Base-by-base conservation (phyloP, 2,888 invertebrate genomes). In the Dexiosoma caninum region DNA sequence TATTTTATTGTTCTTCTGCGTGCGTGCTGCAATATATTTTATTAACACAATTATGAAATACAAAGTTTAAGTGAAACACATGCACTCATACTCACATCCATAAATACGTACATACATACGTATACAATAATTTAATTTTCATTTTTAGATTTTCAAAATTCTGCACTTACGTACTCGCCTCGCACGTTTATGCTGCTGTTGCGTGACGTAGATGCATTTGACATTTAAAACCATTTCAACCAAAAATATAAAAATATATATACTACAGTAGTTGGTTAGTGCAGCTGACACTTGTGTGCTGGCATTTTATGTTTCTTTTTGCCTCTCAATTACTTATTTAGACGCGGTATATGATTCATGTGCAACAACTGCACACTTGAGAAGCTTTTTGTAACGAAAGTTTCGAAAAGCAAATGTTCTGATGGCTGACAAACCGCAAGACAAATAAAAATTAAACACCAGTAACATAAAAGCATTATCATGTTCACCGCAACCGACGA, bases 151-250 rank as follows among this genome's bases (percentile, higher is more conserved):
- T 40, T 55, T 14, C 14, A 51, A 30, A 10, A 23, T 69, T 35
- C n/a, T 7, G 12, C 10, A 9, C 14, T n/a, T n/a, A 10, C 1
- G 35, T 16, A 12, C n/a, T 23, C 6, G 35, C 27, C 14, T 21
- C 8, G 2, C 14, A 57, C 12, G 23, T 70, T 70, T 30, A 5
- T 37, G 21, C 23, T 30, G 21, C 3, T 7, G 16, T 46, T 70
- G 69, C 55, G 60, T 77, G 76, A 46, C 62, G 14, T 62, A 32
- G 37, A 55, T 62, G 76, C 62, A 77, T 62, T 62, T 77, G 69
- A 70, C 62, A 55, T 77, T 62, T 62, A 37, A 62, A 70, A 69
- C 59, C 67, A 76, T 60, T 76, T 19, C 32, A 53, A 70, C 53
- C 62, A 62, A 70, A 55, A 55, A 40, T 62, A 32, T 40, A 30